Percentiles rank a stretch among this genome's conserved stretches.
Conservation (phyloP, 2,888 invertebrate genomes). For the Apamea anceps region DNA sequence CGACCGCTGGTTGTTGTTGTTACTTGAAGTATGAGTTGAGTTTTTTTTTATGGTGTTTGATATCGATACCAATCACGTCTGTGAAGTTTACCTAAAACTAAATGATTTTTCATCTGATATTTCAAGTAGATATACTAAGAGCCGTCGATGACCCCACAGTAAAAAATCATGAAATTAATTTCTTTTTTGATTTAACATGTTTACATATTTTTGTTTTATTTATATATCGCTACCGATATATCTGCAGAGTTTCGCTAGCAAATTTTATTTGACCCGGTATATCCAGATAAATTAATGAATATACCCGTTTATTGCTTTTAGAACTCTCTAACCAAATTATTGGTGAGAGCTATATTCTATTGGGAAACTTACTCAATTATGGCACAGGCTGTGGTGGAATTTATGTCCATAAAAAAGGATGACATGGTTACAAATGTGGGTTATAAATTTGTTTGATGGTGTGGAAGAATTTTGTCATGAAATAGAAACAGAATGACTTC, state of each 20-base stretch:
- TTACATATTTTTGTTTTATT: no score
- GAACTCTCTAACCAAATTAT: constrained; percentile 46
- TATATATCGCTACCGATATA: not conserved
- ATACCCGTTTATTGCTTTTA: constrained; percentile 49
- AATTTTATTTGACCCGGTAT: not conserved
- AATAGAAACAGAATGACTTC: not conserved
- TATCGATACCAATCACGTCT: no score
- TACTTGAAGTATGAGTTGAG: not conserved
- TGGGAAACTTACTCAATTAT: constrained; percentile 59
- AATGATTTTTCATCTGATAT: not conserved
- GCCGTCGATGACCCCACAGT: not conserved
- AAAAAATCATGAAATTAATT: not conserved
- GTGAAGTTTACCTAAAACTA: not conserved
- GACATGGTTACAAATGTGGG: constrained; percentile 20
- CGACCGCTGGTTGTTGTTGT: not conserved
- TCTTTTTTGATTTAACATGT: not conserved
- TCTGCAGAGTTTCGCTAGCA: not conserved
- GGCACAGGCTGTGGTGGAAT: constrained; percentile 33
- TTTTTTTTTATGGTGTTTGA: no score
- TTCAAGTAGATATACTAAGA: not conserved
- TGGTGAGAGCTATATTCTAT: constrained; percentile 28
- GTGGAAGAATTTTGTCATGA: not conserved
- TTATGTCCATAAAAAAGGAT: constrained; percentile 32
- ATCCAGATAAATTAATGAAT: constrained; percentile 50
- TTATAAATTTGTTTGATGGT: not conserved